Conservation (phyloP, 2,113 vertebrate species). For the Apus apus region DNA sequence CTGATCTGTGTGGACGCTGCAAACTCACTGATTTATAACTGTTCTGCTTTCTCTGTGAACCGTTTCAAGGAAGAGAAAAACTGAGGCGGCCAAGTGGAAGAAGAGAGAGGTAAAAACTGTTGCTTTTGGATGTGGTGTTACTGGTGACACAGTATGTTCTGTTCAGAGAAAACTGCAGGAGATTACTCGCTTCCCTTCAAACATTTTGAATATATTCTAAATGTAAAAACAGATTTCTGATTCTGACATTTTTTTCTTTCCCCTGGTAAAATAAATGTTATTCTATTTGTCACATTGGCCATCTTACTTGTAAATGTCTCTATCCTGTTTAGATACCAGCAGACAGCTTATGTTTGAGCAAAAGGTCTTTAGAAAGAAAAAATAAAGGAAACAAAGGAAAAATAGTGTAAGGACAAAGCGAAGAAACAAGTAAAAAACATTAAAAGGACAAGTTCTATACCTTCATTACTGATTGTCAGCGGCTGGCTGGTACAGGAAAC, state of each 20-base stretch:
- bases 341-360: not conserved
- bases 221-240: constrained; percentile 43
- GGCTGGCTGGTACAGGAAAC: not conserved
- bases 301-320: constrained; percentile 24
- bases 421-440: not conserved
- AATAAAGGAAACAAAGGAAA: not conserved
- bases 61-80: not conserved
- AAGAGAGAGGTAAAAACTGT: not conserved
- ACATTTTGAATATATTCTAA: constrained; percentile 35
- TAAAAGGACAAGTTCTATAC: not conserved
- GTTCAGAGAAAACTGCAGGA: constrained; percentile 1
- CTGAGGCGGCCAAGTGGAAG: not conserved
- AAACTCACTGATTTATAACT: not conserved
- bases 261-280: constrained; percentile 32
- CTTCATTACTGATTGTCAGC: not conserved
- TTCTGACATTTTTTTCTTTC: not conserved
- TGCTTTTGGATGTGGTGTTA: not conserved
- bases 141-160: constrained; percentile 2
- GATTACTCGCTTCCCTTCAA: constrained; percentile 5
- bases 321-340: not conserved
- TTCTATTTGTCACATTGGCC: constrained; percentile 48
- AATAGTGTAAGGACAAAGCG: not conserved
- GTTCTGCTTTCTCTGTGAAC: not conserved
- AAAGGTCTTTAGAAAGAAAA: not conserved
- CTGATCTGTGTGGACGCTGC: not conserved